Evolutionary conservation across 2,888 invertebrate species (phyloP).

Genomic region (Drosophila rubida): DNA sequence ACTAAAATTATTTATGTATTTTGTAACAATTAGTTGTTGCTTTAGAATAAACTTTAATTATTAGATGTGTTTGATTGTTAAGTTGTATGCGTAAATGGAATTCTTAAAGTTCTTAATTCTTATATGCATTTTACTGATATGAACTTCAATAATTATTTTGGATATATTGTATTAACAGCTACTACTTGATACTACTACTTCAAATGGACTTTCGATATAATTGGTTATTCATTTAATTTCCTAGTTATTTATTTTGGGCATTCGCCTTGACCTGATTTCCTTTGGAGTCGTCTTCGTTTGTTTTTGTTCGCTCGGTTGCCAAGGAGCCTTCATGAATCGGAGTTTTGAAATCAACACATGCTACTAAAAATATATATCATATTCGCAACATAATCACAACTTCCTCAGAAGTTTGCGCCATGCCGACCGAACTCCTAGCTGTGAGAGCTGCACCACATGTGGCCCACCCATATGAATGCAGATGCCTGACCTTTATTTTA

Average conservation of each 20-base stretch:
- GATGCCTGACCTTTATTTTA: constrained; percentile 53
- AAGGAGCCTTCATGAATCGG: constrained; percentile 15
- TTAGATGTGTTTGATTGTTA: no score
- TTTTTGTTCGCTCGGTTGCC: not conserved
- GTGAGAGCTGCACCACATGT: constrained; percentile 46
- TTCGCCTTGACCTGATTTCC: constrained; percentile 38
- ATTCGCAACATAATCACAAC: constrained; percentile 34
- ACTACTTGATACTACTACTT: no score
- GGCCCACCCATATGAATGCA: constrained; percentile 73
- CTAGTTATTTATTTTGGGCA: not conserved
- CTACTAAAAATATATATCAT: constrained; percentile 9
- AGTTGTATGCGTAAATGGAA: no score
- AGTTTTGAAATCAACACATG: constrained; percentile 19
- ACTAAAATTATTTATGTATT: no score
- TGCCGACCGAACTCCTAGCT: constrained; percentile 33
- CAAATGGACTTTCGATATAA: no score
- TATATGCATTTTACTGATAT: no score
- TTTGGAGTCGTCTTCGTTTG: constrained; percentile 2
- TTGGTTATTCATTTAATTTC: no score
- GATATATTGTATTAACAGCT: no score
- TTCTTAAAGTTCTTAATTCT: no score
- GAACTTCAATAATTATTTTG: no score
- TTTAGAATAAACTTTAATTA: no score
- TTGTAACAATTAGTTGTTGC: no score
- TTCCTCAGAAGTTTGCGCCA: constrained; percentile 38